Base-by-base conservation (phyloP, 2,797 vertebrate species). In the Thripadectes ignobilis region DNA sequence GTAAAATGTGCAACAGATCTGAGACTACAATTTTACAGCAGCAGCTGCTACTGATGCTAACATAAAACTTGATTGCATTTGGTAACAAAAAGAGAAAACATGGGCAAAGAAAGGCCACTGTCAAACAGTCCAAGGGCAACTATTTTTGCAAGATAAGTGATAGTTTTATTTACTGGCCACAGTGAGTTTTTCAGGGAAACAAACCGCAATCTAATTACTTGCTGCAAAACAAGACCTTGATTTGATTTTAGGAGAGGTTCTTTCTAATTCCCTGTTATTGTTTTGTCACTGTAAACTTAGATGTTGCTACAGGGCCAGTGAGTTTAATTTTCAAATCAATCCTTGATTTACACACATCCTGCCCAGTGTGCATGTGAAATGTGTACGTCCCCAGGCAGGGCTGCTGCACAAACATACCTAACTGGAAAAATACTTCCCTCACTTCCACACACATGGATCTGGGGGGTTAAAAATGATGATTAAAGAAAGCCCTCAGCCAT, bases 141-240 rank as follows among this genome's bases (percentile, higher is more conserved):
- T 84, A 55, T 77, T 95, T 94, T 41, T 80, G 77, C 79, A 89
- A 94, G 85, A 95, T 83, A 92, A 95, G 71, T 54, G 85, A 84
- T 81, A 58, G 90, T 86, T 97, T 96, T 95, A 96, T 96, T 96
- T 95, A 92, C 69, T 93, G 67, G 73, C 89, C 89, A 74, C 7
- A 58, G 85, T 61, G 93, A 92, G 85, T 88, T 93, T 90, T 96
- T 76, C 86, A 89, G 85, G n/a, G 88, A 96, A 94, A 92, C 92
- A 93, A 92, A 92, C 80, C 69, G 36, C 87, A 93, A 95, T 92
- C 91, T 93, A 93, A 96, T 96, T 96, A 95, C 92, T 88, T 68
- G 69, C 92, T 93, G 80, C 95, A 95, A 91, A 96, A 94, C 85
- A 89, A 96, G 93, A 88, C 89, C 88, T 73, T 95, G 74, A 96